A percentile compares a stretch with the other conserved stretches of the same genome.
phyloP scores from a whole-genome alignment of 2,888 invertebrate species.

The Drosophila setosimentum region DNA sequence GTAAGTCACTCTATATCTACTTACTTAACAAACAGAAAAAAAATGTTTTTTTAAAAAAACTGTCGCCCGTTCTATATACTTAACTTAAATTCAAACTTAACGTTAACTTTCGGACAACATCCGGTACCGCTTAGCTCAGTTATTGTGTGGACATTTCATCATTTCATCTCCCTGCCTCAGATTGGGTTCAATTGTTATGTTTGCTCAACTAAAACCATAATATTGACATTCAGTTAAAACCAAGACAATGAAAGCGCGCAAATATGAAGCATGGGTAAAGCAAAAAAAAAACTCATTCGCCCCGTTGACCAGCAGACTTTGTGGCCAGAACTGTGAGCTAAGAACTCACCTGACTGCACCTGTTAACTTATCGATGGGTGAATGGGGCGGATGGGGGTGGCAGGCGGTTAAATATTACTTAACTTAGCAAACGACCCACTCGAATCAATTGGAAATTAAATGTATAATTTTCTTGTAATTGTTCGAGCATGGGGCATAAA shows the following conservation, averaged over 20 bases:
- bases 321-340: slow-evolving; percentile 5
- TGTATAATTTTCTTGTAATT: slow-evolving; percentile 76
- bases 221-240: slow-evolving; percentile 55
- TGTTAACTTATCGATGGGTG: neutral
- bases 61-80: slow-evolving; percentile 46
- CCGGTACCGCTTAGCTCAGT: slow-evolving; percentile 43
- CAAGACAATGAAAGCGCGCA: slow-evolving; percentile 17
- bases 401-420: slow-evolving; percentile 17
- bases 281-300: slow-evolving; percentile 47
- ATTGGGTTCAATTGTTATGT: slow-evolving; percentile 30
- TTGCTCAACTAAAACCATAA: slow-evolving; percentile 72
- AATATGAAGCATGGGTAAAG: slow-evolving; percentile 15
- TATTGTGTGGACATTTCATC: slow-evolving; percentile 69
- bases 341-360: slow-evolving; percentile 41
- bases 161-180: slow-evolving; percentile 48
- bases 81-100: slow-evolving; percentile 37
- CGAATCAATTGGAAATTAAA: slow-evolving; percentile 51
- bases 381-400: neutral
- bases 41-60: too few species aligned
- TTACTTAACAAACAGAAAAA: slow-evolving; percentile 34
- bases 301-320: slow-evolving; percentile 27
- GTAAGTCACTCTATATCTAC: slow-evolving; percentile 40
- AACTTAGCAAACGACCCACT: slow-evolving; percentile 45
- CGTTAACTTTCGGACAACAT: slow-evolving; percentile 61
- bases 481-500: slow-evolving; percentile 67